Base-by-base conservation (phyloP, 2,888 invertebrate genomes). In the Cristatella mucedo region DNA sequence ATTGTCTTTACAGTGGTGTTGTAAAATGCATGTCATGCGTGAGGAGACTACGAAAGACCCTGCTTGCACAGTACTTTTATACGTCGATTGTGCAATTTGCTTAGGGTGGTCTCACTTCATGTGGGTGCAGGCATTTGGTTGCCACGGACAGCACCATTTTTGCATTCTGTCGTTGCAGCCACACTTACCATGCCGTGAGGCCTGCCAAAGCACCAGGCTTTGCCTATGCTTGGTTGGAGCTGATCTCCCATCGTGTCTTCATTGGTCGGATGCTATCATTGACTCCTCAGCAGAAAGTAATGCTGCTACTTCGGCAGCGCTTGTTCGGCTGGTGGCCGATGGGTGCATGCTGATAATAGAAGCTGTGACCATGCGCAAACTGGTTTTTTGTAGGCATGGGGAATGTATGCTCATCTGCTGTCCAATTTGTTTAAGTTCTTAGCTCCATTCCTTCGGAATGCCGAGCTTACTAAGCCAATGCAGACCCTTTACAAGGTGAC, bases 221-320 rank as follows among this genome's bases (percentile, higher is more conserved):
- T 67, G 82, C 89, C 42, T 97, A 86, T 66, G 86, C 95, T 2
- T 99, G 99, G 97, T 70, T 99, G 42, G 97, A 99, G 67, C 71
- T 99, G 33, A 82, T 99, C 29, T 89, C 93, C 1, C 95, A 99
- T 67, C 76, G 95, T 40, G 81, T 86, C 1, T 95, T 95, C 67
- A 80, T 97, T 57, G 89, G 87, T 39, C 74, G 87, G 40, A 83
- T 95, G 69, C 71, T 95, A 21, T 86, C 86, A 9, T 49, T 61
- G 18, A 62, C 59, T 4, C 49, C 57, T 4, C 84, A 86, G 57
- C 86, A 91, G 63, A 86, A 87, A 71, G 74, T 74, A 61, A 42
- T 49, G n/a, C n/a, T n/a, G n/a, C n/a, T n/a, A n/a, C n/a, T n/a
- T n/a, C n/a, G n/a, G n/a, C n/a, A n/a, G n/a, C n/a, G n/a, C n/a